A percentile compares a stretch with the other conserved stretches of the same genome.
phyloP scores from a whole-genome alignment of 1,140 invertebrate species.

The Homalodisca vitripennis region DNA sequence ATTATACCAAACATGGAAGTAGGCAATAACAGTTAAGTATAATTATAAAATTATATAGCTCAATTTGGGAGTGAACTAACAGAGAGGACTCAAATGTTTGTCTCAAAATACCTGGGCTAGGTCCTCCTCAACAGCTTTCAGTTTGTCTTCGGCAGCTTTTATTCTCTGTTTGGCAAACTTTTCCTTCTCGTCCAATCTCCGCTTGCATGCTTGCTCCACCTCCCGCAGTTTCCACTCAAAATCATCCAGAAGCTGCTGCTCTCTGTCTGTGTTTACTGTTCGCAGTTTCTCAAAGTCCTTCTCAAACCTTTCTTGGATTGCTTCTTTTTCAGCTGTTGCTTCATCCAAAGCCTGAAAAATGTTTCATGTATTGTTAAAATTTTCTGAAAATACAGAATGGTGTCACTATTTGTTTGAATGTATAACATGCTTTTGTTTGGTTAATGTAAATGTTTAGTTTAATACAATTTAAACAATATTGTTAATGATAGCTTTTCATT shows the following conservation, averaged over 20 bases:
- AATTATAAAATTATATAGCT: neutral
- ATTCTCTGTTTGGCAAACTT: constrained; percentile 54
- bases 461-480: too few relatives aligned
- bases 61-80: neutral
- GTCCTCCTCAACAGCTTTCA: constrained; percentile 48
- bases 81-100: neutral
- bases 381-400: too few relatives aligned
- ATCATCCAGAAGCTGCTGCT: constrained; percentile 63
- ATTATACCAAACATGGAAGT: too few relatives aligned
- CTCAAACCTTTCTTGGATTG: constrained; percentile 59
- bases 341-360: constrained; percentile 54
- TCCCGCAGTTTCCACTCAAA: constrained; percentile 68
- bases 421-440: too few relatives aligned
- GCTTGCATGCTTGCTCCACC: constrained; percentile 61
- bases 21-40: neutral
- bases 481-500: too few relatives aligned
- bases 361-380: neutral
- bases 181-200: constrained; percentile 56
- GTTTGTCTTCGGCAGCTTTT: constrained; percentile 50
- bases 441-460: too few relatives aligned
- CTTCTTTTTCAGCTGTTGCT: constrained; percentile 56
- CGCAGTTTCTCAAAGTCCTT: constrained; percentile 61
- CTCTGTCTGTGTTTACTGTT: constrained; percentile 55
- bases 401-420: too few relatives aligned
- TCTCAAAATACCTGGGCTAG: constrained; percentile 41